A percentile compares a stretch with the other conserved stretches of the same genome.
Evolutionary conservation across 2,113 vertebrate genomes (phyloP).

Genomic region (Columba janthina): DNA sequence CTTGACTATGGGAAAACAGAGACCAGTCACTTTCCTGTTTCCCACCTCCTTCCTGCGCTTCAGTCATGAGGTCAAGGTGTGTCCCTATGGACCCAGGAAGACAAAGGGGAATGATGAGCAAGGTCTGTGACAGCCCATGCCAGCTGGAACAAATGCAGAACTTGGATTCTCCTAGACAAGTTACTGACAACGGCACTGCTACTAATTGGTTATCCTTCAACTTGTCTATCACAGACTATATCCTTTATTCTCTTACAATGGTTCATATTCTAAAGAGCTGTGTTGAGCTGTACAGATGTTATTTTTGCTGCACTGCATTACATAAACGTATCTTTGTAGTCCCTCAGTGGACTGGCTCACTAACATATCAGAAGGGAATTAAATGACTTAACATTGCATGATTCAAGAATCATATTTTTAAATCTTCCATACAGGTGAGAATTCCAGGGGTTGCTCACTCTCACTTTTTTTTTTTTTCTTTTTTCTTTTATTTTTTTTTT

Average conservation of each 20-base stretch:
- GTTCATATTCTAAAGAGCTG: neutral
- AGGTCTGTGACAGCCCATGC: neutral
- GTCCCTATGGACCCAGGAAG: neutral
- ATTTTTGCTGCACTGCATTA: neutral
- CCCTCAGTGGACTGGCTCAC: neutral
- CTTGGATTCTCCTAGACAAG: neutral
- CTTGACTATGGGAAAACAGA: neutral
- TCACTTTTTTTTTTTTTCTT: neutral
- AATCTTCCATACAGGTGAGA: neutral
- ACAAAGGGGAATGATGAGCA: neutral
- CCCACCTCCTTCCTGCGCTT: neutral
- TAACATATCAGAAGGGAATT: neutral
- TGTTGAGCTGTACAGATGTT: neutral
- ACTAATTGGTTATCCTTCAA: neutral
- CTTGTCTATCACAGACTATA: neutral
- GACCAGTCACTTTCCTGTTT: neutral
- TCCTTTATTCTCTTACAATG: neutral
- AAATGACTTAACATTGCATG: neutral
- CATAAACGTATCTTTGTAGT: neutral
- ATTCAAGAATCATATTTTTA: neutral
- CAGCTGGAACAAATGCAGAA: neutral
- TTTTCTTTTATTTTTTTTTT: neutral
- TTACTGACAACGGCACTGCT: neutral
- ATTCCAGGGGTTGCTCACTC: neutral
- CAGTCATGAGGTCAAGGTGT: neutral